phyloP scores from a whole-genome alignment of 2,113 vertebrate genomes.

The Gopherus evgoodei region DNA sequence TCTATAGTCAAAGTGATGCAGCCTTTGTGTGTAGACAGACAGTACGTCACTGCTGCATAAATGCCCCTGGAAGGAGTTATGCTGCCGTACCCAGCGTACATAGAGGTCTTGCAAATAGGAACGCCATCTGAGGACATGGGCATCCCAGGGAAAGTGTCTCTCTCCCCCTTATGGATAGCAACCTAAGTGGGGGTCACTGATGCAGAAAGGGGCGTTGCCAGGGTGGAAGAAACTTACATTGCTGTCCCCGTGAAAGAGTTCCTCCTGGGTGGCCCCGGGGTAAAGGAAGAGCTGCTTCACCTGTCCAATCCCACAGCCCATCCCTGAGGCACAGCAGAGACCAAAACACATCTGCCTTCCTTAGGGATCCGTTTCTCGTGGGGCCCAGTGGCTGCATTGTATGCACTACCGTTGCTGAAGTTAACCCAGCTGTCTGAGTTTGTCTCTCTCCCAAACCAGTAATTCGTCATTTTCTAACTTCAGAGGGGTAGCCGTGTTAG shows the following conservation, averaged over 20 bases:
- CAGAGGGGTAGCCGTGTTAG: no score
- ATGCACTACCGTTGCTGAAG: not conserved
- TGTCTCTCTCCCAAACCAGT: no score
- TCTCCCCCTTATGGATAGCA: not conserved
- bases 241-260: not conserved
- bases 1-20: not conserved
- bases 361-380: not conserved
- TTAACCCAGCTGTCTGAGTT: not conserved
- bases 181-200: not conserved
- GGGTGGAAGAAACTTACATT: not conserved
- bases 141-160: not conserved
- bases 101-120: not conserved
- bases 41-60: not conserved
- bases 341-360: not conserved
- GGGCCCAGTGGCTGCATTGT: not conserved
- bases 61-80: not conserved
- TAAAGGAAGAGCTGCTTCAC: not conserved
- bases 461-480: not conserved
- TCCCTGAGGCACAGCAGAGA: not conserved
- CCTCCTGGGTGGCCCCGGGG: not conserved
- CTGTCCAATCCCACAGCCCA: not conserved
- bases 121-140: not conserved
- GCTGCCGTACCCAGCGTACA: rapidly evolving
- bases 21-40: not conserved
- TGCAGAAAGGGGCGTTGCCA: not conserved